phyloP scores from a whole-genome alignment of 2,797 vertebrate genomes.

The Peromyscus aztecus region DNA sequence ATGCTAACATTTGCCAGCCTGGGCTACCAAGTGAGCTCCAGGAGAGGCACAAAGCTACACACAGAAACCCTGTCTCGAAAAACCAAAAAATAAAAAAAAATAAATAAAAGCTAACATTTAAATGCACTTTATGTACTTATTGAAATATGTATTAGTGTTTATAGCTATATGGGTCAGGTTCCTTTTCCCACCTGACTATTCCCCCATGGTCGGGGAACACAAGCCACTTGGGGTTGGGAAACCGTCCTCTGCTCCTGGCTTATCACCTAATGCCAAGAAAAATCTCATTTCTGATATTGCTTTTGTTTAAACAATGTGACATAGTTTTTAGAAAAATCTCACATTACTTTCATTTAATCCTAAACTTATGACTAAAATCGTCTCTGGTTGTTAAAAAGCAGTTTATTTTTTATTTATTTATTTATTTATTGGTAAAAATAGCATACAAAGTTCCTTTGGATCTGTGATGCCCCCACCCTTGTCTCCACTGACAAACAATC shows the following conservation, averaged over 20 bases:
- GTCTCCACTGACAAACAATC: not conserved
- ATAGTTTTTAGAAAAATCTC: slow-evolving; percentile 13
- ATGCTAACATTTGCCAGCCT: not conserved
- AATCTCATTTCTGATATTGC: slow-evolving; percentile 16
- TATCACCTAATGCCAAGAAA: not conserved
- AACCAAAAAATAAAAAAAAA: too few relatives aligned
- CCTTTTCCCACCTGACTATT: not conserved
- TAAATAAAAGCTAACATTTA: too few relatives aligned
- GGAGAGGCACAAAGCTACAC: too few relatives aligned
- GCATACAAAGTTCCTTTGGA: not conserved
- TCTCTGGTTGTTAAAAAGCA: slow-evolving; percentile 8
- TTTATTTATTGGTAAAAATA: not conserved
- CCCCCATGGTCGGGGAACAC: not conserved
- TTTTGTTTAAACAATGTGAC: slow-evolving; percentile 12
- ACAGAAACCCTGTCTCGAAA: too few relatives aligned
- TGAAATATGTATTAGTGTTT: not conserved
- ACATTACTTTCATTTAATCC: not conserved
- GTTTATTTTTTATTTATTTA: not conserved
- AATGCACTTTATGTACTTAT: too few relatives aligned
- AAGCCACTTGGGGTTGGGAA: not conserved
- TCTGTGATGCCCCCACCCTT: not conserved
- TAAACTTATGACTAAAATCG: slow-evolving; percentile 44
- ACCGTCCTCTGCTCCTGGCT: not conserved
- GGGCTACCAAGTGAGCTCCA: too few relatives aligned
- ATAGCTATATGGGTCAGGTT: not conserved